phyloP scores from a whole-genome alignment of 2,797 vertebrate genomes.

The Coluber constrictor region DNA sequence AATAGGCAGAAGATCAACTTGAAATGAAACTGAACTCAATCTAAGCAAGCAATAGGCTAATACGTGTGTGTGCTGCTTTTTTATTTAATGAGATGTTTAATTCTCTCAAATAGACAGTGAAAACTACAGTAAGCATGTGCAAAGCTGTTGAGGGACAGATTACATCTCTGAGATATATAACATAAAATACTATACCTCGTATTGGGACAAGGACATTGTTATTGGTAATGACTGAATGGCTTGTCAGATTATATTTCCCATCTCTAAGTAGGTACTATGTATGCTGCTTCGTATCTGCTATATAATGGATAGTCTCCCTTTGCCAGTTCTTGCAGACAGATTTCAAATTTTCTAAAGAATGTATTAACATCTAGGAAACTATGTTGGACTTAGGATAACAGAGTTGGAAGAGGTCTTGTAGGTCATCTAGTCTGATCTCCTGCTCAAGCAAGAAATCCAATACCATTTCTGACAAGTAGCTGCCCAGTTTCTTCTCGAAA shows the following conservation, averaged over 20 bases:
- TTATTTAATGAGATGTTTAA: conserved; percentile 20
- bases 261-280: background rate
- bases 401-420: no score
- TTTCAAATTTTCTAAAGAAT: background rate
- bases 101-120: conserved; percentile 40
- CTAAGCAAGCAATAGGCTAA: conserved; percentile 54
- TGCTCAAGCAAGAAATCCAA: no score
- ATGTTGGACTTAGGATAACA: background rate
- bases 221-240: conserved; percentile 40
- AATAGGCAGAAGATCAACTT: conserved; percentile 49
- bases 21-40: conserved; percentile 51
- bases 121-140: conserved; percentile 36
- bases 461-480: no score
- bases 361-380: background rate
- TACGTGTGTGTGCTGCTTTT: conserved; percentile 50
- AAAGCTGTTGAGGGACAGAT: background rate
- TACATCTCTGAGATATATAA: background rate
- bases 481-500: no score
- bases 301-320: background rate
- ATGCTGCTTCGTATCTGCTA: background rate
- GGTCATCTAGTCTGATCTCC: no score
- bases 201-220: conserved; percentile 18
- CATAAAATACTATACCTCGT: background rate
- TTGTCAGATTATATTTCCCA: conserved; percentile 18
- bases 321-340: background rate